These are phyloP conservation scores for Apamea monoglypha DNA, from an alignment of 2,888 invertebrate species.

Conservation along the genomic window DNA sequence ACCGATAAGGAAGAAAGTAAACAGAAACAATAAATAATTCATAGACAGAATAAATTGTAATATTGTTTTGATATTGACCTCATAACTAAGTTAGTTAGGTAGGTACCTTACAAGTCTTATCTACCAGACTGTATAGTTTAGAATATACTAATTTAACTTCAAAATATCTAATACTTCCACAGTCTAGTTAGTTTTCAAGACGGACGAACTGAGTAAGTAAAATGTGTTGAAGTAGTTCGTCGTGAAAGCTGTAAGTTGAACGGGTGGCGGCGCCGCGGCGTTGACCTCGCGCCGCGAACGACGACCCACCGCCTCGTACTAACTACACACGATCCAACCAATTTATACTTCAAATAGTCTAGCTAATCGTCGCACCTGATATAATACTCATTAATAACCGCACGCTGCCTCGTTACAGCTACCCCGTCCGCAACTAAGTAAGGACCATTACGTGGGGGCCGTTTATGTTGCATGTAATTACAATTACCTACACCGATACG, in stretches of 20 bases:
- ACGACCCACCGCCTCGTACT: constrained; percentile 80
- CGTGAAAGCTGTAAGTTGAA: constrained; percentile 76
- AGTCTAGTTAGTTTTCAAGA: constrained; percentile 32
- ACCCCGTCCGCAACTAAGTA: constrained; percentile 24
- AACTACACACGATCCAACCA: constrained; percentile 68
- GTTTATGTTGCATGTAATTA: constrained; percentile 41
- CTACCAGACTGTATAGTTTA: neutral
- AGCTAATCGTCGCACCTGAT: constrained; percentile 40
- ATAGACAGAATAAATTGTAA: constrained; percentile 81
- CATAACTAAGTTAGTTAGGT: constrained; percentile 69
- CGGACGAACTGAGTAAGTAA: constrained; percentile 48
- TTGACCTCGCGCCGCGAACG: constrained; percentile 86
- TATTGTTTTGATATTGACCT: constrained; percentile 86
- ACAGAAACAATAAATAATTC: constrained; percentile 85
- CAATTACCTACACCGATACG: constrained; percentile 38
- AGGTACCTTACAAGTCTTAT: constrained; percentile 60
- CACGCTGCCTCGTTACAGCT: constrained; percentile 19
- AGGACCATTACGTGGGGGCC: constrained; percentile 20
- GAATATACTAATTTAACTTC: constrained; percentile 4
- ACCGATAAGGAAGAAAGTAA: constrained; percentile 87
- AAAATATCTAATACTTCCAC: neutral
- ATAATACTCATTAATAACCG: constrained; percentile 24
- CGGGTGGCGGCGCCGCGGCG: constrained; percentile 78
- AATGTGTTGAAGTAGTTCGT: constrained; percentile 61
- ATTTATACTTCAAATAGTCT: constrained; percentile 66